phyloP scores from a whole-genome alignment of 2,113 vertebrate genomes.

The Salminus brasiliensis region DNA sequence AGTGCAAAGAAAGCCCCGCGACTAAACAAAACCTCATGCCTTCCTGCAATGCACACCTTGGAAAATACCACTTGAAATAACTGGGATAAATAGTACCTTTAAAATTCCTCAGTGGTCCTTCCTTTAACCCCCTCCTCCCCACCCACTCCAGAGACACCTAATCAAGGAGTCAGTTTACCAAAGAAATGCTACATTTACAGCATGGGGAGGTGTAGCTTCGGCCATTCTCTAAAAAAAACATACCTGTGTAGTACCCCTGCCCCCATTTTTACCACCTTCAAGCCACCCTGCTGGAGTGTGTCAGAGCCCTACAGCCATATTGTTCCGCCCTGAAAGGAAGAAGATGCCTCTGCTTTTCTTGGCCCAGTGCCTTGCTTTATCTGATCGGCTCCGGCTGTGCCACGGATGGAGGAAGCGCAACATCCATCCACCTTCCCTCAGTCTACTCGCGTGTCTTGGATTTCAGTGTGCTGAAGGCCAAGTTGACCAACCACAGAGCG shows the following conservation, averaged over 20 bases:
- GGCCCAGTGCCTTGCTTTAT: slow-evolving; percentile 48
- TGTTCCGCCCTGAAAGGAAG: slow-evolving; percentile 18
- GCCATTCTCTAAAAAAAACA: slow-evolving; percentile 26
- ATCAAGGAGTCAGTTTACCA: slow-evolving; percentile 3
- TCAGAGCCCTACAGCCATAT: slow-evolving; percentile 22
- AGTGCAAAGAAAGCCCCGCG: slow-evolving; percentile 4
- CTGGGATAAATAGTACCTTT: slow-evolving; percentile 13
- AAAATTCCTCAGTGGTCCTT: not conserved
- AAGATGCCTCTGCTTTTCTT: slow-evolving; percentile 47
- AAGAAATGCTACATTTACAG: slow-evolving; percentile 42
- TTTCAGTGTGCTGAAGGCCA: slow-evolving; percentile 24
- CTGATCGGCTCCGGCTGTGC: slow-evolving; percentile 28
- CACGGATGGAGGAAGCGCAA: slow-evolving; percentile 16
- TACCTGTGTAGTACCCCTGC: slow-evolving; percentile 31
- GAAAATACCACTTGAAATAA: slow-evolving; percentile 16
- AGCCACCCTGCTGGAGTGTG: not conserved
- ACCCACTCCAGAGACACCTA: not conserved
- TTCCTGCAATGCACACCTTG: slow-evolving; percentile 5
- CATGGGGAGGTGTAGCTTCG: not conserved
- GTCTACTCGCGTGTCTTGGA: slow-evolving; percentile 18
- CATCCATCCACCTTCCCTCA: slow-evolving; percentile 26
- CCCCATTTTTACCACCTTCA: not conserved
- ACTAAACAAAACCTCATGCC: slow-evolving; percentile 30
- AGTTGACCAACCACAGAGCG: slow-evolving; percentile 21
- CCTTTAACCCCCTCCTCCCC: not conserved